Evolutionary conservation across 2,888 invertebrate species (phyloP), one percentile per base, ranked within the genome.

Genomic region (Philhelius pedissequus): DNA sequence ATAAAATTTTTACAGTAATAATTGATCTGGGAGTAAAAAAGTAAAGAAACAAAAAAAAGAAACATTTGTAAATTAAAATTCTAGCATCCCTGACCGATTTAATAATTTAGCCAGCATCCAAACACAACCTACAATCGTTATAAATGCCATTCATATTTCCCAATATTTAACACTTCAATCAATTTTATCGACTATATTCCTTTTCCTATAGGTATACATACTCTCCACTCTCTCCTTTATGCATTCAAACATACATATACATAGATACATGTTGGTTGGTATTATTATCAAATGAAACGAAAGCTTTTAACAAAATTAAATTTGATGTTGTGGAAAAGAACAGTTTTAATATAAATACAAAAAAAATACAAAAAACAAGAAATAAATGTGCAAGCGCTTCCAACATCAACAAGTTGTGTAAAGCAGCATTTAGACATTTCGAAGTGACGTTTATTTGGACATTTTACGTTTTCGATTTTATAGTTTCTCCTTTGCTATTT

Each of bases 261-360:
- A 20, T 18, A 18, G 4, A 8, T 48, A 48, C n/a, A n/a, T n/a
- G n/a, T n/a, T 22, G 22, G 6, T 25, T 13, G 48, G 22, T 22
- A 48, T 45, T 48, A 48, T 64, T 64, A 64, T 64, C 48, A 18
- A 64, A 80, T 80, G 71, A 80, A 84, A 60, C 54, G 80, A 73
- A 71, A 75, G 84, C 84, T 84, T 84, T 84, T 80, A 84, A 84
- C 80, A 50, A 45, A 84, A 84, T 84, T 80, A 84, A 80, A 84
- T 80, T 84, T 75, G 66, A 80, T 62, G 62, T 76, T 80, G 68
- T 80, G 71, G 75, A 84, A 70, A 38, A 45, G 56, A 62, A 64
- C 50, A 69, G 15, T 18, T 62, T 48, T 27, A 48, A 45, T 56
- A 27, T 3, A 32, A 45, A 69, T 22, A 43, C 8, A 38, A 8